Conservation (phyloP, 2,888 invertebrate species). For the Lutraria lutraria region DNA sequence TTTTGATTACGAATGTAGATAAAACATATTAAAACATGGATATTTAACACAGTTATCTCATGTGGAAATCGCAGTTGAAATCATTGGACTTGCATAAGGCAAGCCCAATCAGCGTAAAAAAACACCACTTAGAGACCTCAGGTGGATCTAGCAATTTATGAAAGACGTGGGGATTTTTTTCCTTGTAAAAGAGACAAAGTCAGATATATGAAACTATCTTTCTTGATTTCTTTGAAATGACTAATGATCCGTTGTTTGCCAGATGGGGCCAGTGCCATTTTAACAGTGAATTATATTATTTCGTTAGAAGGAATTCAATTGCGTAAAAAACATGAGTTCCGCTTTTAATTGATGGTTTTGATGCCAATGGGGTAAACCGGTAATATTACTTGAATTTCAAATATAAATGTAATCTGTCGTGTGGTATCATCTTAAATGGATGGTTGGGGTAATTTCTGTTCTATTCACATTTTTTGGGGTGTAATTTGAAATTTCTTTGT, state of each 20-base stretch:
- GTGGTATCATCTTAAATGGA: not conserved
- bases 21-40: not conserved
- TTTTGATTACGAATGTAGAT: not conserved
- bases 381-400: constrained; percentile 3
- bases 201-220: not conserved
- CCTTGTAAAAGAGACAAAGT: not conserved
- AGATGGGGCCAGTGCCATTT: constrained; percentile 19
- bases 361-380: not conserved
- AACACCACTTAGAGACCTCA: not conserved
- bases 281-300: not conserved
- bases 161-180: not conserved
- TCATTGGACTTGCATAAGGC: not conserved
- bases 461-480: not conserved
- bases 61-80: not conserved
- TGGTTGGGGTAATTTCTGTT: not conserved
- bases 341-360: not conserved
- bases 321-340: not conserved
- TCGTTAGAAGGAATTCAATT: not conserved
- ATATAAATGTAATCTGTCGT: not conserved
- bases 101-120: not conserved
- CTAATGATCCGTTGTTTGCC: constrained; percentile 22
- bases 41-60: not conserved
- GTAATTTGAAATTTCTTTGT: not conserved
- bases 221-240: constrained; percentile 14
- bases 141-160: constrained; percentile 6